Evolutionary conservation across 1,140 invertebrate species (phyloP), one percentile per base, ranked within the genome.

Genomic region (Parapsyche elsis): DNA sequence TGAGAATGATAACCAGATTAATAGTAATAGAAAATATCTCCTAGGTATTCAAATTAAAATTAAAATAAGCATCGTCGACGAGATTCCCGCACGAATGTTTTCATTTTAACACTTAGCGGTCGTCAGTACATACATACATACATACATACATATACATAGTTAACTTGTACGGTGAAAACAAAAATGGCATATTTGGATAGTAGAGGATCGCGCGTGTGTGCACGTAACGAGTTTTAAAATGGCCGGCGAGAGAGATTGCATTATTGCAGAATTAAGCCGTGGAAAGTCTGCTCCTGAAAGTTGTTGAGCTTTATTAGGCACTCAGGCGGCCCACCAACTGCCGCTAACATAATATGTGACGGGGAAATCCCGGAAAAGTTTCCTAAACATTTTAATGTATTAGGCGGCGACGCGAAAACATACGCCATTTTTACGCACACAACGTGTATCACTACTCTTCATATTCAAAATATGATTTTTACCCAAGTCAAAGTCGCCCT

Each of bases 321-420:
- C 74, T 76, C 75, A 64, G 24, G 30, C 49, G 38, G 49, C 16
- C 14, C n/a, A 61, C n/a, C 49, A 74, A 16, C 19, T 7, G 44
- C 38, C 26, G 44, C 70, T 82, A 82, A 79, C 81, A 59, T 61
- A 76, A 77, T 77, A 79, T 82, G 78, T 80, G 81, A 81, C 81
- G 81, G 70, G 78, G 64, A 79, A 82, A 82, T 80, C 81, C 81
- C 75, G 79, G 81, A 79, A 82, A 82, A 82, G 64, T 82, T 80
- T 82, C 53, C 67, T 82, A 74, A 82, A 82, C 81, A 82, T 82
- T 82, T 82, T 82, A 82, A 82, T 82, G 81, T 82, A 82, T 82
- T 78, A 82, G 81, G 46, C 73, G 30, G 81, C 75, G 81, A 78
- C 67, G 38, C 64, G 26, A 80, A 80, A 82, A 45, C 46, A 53